Base-by-base conservation (phyloP, 1,140 invertebrate species). In the Nautilus pompilius region DNA sequence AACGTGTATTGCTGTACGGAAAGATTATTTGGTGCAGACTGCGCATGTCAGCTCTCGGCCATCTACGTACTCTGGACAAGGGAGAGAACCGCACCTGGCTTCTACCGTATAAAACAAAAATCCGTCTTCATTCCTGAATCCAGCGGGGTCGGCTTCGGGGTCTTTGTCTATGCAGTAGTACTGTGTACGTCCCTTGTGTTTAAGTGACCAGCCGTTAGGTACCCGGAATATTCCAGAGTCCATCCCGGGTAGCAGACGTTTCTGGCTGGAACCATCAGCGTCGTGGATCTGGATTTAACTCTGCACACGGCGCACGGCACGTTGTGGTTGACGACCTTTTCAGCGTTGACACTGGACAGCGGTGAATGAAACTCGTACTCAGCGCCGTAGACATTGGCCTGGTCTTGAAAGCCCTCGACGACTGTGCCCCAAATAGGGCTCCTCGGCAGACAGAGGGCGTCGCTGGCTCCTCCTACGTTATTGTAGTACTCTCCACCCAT, bases 181-280 rank as follows among this genome's bases (percentile, higher is more conserved):
- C 26, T 68, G 29, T 8, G 57, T 57, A 0, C 24, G 45, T 13
- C 45, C 26, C 5, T 30, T 6, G 58, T 65, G 56, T 28, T 45
- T 28, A 15, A 59, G 26, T 56, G 33, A 24, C 55, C 60, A 20
- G 63, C 60, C 60, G 63, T 68, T 4, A 75, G 58, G 53, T 63
- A 63, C 0, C 73, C 73, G 5, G 20, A 24, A 36, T 75, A 75
- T 41, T 69, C 67, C 33, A 41, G 8, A 3, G 54, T 68, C 73
- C 73, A 75, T 3, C 69, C 68, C 20, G 49, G 2, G 4, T 58
- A 62, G 49, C 73, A 73, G 5, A 20, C 32, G 20, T 53, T 66
- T 8, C 58, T 49, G 24, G 65, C 73, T 4, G 73, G 73, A 5
- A 75, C 59, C 69, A 73, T 73, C 32, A 70, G 20, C 22, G 15